Base-by-base conservation (phyloP, 2,888 invertebrate genomes). In the Cheilosia vulpina region DNA sequence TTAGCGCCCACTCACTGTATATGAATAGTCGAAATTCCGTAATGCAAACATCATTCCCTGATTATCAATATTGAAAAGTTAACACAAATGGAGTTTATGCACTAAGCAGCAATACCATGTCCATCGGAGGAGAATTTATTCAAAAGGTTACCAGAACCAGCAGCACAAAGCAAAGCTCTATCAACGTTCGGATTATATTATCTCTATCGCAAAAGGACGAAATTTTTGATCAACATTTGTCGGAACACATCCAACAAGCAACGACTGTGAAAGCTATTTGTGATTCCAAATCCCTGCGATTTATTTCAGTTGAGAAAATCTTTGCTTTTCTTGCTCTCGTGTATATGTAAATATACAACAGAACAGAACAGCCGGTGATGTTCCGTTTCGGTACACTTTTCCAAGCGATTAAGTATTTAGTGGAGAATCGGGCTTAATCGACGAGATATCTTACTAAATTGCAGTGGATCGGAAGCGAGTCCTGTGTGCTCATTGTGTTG, bases 331-430 rank as follows among this genome's bases (percentile, higher is more conserved):
- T 65, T 69, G 45, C 63, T 38, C 38, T 13, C 38, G 41, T 58
- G 47, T 43, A 53, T 11, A 60, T 21, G 41, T 41, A 68, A 47
- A 53, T 19, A 53, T 24, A 53, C 55, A 68, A 31, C 5, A 31
- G 31, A 41, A 38, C 68, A 45, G 52, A 63, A 41, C 68, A 76
- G 27, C 65, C 75, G 76, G 76, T 81, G 76, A 79, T 79, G 66
- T 83, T 87, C 87, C 87, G 58, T 63, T 75, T 79, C 75, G 72
- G 34, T 75, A 69, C 71, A 79, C 79, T 83, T 87, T 87, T 87
- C 87, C 87, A 83, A 53, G 21, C 79, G 87, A 87, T 87, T 87
- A 83, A 66, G 60, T 75, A 62, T 68, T 76, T 72, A 81, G 73
- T 71, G 50, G 53, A 53, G 66, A 76, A 79, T 43, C 50, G 19